Evolutionary conservation across 2,113 vertebrate species (phyloP), one percentile per base, ranked within the genome.

Genomic region (Hippocampus mohnikei): DNA sequence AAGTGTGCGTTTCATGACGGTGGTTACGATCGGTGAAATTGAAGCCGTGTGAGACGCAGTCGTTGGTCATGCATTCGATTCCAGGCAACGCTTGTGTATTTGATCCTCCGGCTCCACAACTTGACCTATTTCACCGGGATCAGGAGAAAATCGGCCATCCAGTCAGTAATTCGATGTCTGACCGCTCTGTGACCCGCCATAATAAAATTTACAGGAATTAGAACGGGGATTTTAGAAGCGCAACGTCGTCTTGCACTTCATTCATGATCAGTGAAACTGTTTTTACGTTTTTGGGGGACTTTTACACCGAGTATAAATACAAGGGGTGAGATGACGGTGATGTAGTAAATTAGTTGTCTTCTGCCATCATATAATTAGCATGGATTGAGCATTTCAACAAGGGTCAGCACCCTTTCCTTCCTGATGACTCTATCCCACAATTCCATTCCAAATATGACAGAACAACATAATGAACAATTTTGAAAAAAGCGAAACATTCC

Each of bases 51-150:
- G 20, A 55, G 65, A 41, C 46, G 71, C 69, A 25, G 18, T 65
- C 67, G 15, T 56, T 72, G 69, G 55, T 59, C 27, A n/a, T 46
- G 60, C 64, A 59, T 60, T 59, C 42, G 56, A 70, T 72, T 56
- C 62, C 78, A 75, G 52, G 29, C 41, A 42, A 33, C 56, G 55
- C 42, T 67, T 11, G 44, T 56, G 55, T 42, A 65, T 79, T 69
- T 58, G 48, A 41, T 71, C 29, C 73, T 20, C 23, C 50, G 12
- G 46, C 44, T 61, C 13, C 27, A 67, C 42, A 70, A 58, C 52
- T 59, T 78, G 64, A 77, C 72, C 63, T 40, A 74, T 67, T 82
- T 85, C 40, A 55, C 62, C n/a, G 40, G 59, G 53, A 77, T 83
- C 59, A 71, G 18, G 67, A 67, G n/a, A 80, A 37, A 53, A 77